These are phyloP conservation scores for Protobothrops flavoviridis DNA, from an alignment of 2,113 vertebrate species.

Conservation along the genomic window DNA sequence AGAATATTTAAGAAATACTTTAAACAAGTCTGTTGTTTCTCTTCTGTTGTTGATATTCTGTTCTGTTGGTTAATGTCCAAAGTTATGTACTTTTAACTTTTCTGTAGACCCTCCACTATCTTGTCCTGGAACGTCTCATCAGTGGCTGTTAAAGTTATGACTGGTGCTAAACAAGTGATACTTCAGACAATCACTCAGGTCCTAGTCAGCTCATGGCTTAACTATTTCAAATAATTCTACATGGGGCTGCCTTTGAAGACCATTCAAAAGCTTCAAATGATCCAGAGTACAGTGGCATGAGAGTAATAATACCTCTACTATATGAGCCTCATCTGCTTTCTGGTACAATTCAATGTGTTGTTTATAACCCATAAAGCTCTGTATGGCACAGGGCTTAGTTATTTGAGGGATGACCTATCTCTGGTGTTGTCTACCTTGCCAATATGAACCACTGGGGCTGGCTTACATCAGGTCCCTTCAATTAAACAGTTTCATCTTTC, in stretches of 20 bases:
- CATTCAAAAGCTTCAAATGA: not conserved
- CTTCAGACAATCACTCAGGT: not conserved
- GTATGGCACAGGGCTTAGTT: not conserved
- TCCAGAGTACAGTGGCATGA: too few relatives aligned
- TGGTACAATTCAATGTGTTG: not conserved
- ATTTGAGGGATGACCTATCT: not conserved
- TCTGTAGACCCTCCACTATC: not conserved
- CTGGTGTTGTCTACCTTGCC: not conserved
- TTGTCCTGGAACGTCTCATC: not conserved
- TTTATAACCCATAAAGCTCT: not conserved
- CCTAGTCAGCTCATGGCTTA: not conserved
- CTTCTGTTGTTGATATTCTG: not conserved
- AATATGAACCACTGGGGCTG: not conserved
- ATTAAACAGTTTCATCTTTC: not conserved
- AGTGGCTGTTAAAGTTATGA: not conserved
- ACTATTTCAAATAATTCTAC: not conserved
- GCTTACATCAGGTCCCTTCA: not conserved
- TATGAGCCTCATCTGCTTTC: not conserved
- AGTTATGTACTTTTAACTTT: not conserved
- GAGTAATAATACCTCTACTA: not conserved
- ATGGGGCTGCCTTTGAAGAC: not conserved
- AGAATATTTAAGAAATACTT: not conserved
- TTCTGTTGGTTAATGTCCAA: not conserved
- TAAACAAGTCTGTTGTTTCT: not conserved
- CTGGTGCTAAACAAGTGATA: not conserved